These are phyloP conservation scores for Amphipyra tragopoginis DNA, from an alignment of 2,888 invertebrate genomes.

Conservation along the genomic window DNA sequence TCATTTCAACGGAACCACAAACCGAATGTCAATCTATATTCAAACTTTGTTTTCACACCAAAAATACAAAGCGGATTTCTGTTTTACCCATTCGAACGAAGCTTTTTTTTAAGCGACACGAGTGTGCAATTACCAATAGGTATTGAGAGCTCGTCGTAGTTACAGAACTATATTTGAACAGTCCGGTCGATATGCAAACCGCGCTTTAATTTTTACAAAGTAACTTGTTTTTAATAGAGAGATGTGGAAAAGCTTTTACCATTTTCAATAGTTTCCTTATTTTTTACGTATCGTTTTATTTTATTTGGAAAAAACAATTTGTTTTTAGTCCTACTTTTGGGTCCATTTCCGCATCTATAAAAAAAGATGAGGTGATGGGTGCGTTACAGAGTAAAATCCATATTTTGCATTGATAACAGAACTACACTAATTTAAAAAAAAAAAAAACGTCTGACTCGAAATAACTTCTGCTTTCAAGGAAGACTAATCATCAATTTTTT, in stretches of 20 bases:
- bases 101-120: slow-evolving; percentile 48
- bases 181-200: slow-evolving; percentile 2
- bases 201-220: slow-evolving; percentile 17
- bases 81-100: slow-evolving; percentile 43
- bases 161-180: slow-evolving; percentile 28
- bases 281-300: slow-evolving; percentile 9
- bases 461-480: no score
- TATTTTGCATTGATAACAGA: no score
- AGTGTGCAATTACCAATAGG: slow-evolving; percentile 54
- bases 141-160: slow-evolving; percentile 19
- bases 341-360: no score
- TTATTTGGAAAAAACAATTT: slow-evolving; percentile 1
- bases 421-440: no score
- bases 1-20: slow-evolving; percentile 63
- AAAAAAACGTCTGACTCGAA: no score
- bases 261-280: not conserved
- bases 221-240: slow-evolving; percentile 8
- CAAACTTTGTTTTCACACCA: slow-evolving; percentile 67
- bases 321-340: not conserved
- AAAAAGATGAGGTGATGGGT: no score
- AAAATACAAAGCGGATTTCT: slow-evolving; percentile 63
- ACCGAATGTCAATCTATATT: slow-evolving; percentile 68
- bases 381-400: no score
- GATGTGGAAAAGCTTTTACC: slow-evolving; percentile 29
- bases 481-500: no score